Evolutionary conservation across 2,797 vertebrate species (phyloP).

Genomic region (Sebastes iracundus): DNA sequence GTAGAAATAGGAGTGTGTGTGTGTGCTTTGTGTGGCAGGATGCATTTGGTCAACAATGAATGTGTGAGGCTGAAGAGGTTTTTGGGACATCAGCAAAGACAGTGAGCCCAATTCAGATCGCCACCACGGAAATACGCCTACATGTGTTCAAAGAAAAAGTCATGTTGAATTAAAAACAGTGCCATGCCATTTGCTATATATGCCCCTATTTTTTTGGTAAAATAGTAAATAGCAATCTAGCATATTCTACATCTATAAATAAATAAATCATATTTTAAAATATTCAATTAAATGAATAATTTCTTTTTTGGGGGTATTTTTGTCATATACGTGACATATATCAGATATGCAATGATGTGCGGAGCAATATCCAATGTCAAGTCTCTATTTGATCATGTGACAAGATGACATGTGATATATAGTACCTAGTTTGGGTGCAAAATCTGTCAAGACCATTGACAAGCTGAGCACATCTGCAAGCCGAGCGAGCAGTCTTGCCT

Average conservation of each 20-base stretch:
- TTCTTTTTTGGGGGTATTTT: not conserved
- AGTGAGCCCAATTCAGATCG: not conserved
- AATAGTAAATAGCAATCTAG: not conserved
- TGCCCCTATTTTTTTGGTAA: not conserved
- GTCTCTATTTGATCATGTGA: not conserved
- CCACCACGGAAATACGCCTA: not conserved
- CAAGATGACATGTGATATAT: not conserved
- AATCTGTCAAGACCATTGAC: not conserved
- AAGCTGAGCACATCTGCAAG: not conserved
- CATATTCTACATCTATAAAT: not conserved
- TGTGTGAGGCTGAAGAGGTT: not conserved
- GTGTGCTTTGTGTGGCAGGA: not conserved
- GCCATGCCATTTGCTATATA: not conserved
- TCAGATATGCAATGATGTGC: not conserved
- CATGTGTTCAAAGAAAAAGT: too few relatives aligned
- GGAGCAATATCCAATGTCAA: not conserved
- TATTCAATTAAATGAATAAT: not conserved
- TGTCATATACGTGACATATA: not conserved
- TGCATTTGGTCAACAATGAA: not conserved
- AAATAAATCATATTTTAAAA: too few relatives aligned
- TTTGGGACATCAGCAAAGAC: not conserved
- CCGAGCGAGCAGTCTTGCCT: not conserved
- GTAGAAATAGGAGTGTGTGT: not conserved
- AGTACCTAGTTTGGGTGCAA: not conserved
- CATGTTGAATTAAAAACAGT: not conserved